Base-by-base conservation (phyloP, 2,113 vertebrate species). In the Phrynosoma blainvillii region DNA sequence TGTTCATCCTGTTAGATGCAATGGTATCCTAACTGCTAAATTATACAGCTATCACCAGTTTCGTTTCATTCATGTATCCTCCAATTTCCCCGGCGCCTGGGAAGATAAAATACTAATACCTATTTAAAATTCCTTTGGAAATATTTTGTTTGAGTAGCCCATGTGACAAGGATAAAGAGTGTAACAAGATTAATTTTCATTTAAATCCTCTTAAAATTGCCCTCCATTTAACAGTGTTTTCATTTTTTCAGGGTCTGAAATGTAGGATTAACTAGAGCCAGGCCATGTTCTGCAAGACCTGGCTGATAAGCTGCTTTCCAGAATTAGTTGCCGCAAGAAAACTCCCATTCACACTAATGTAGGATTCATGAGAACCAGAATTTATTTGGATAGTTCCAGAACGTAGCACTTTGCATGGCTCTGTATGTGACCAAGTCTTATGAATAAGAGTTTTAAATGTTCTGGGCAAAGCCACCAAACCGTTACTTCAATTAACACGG, bases 101-200 rank as follows among this genome's bases (percentile, higher is more conserved):
- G 79, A 73, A 90, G 27, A 21, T 18, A 40, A 85, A 93, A 79
- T 52, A 47, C 42, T 86, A 87, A 86, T 91, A 27, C 70, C 90
- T 13, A 4, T 86, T 89, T 84, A 84, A 47, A 84, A 36, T 84
- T 91, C 74, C 82, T 90, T 89, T n/a, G 14, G 71, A 59, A 84
- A 21, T 3, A 30, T 36, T 75, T 32, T 23, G 70, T 89, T 7
- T 47, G 76, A 1, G 0, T 83, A 62, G 62, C 76, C 16, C 90
- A 90, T 54, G 78, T 94, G 88, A 93, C 54, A 27, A 30, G 70
- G 65, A 79, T 89, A 92, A 93, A 88, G 79, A 65, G 66, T 8
- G 6, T 91, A 94, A 94, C 90, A 79, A 87, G 93, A 93, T 93
- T 94, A 90, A 52, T 92, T 94, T 90, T 94, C 71, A 88, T 47